Percentiles rank a stretch among this genome's conserved stretches.
Conservation (phyloP, 2,797 vertebrate genomes). For the Stomatorhinus walkeri region DNA sequence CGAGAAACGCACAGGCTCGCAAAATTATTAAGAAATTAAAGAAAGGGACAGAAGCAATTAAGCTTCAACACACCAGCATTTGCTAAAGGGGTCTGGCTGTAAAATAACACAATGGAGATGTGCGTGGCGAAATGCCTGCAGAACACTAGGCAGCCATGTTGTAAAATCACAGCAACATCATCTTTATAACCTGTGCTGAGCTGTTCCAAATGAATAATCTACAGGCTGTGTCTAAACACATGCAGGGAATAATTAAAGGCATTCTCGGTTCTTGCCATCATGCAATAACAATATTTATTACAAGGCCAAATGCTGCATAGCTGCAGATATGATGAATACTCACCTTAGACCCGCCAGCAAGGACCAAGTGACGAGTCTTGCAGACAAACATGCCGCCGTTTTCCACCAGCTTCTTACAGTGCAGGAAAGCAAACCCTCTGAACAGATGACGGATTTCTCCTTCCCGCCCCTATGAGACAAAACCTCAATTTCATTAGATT, state of each 20-base stretch:
- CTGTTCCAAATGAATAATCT: not conserved
- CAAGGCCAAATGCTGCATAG: not conserved
- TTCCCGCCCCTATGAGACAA: slow-evolving; percentile 69
- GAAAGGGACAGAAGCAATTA: not conserved
- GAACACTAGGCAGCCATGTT: not conserved
- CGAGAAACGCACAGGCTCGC: not conserved
- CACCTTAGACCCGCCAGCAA: slow-evolving; percentile 90
- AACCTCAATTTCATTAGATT: not conserved
- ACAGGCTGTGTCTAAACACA: not conserved
- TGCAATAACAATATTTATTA: not conserved
- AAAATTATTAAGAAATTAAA: not conserved
- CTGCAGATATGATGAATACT: not conserved
- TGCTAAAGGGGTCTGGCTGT: not conserved
- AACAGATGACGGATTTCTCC: slow-evolving; percentile 89
- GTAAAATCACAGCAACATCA: not conserved
- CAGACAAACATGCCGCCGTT: slow-evolving; percentile 98
- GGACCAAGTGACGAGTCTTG: slow-evolving; percentile 79
- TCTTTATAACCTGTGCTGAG: not conserved
- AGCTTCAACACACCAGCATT: not conserved
- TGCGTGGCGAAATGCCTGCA: not conserved
- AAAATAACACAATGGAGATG: not conserved
- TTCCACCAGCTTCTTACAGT: slow-evolving; percentile 93
- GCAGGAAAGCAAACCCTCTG: slow-evolving; percentile 84
- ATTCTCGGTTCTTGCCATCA: not conserved
- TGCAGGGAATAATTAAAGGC: not conserved